These are phyloP conservation scores for Andrena camellia DNA, from an alignment of 2,888 invertebrate genomes.

Conservation along the genomic window DNA sequence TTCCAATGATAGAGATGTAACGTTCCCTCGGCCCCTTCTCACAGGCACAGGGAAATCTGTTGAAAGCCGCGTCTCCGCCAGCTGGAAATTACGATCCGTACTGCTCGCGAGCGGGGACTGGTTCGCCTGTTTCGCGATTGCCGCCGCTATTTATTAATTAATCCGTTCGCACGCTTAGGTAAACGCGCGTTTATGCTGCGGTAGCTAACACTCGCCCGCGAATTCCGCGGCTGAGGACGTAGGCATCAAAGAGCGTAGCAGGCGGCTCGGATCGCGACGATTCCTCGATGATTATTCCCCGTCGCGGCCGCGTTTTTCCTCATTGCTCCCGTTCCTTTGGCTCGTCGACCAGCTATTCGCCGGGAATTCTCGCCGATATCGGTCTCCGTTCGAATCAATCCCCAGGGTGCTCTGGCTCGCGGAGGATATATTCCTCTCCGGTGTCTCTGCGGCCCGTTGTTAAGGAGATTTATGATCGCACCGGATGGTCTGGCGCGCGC, in stretches of 20 bases:
- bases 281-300: conserved; percentile 59
- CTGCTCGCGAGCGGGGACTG: background rate
- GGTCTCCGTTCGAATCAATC: conserved; percentile 48
- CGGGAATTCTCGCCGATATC: conserved; percentile 41
- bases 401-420: conserved; percentile 27
- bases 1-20: conserved; percentile 52
- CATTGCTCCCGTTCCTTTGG: conserved; percentile 28
- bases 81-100: conserved; percentile 38
- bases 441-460: conserved; percentile 42
- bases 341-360: conserved; percentile 13
- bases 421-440: conserved; percentile 35
- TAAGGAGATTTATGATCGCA: conserved; percentile 40
- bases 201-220: background rate
- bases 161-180: background rate
- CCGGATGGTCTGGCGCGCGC: background rate
- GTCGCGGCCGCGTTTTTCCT: conserved; percentile 50
- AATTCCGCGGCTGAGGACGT: background rate
- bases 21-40: conserved; percentile 11
- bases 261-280: conserved; percentile 5
- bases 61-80: conserved; percentile 18
- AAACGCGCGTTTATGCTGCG: no score
- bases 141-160: background rate
- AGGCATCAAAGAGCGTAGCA: conserved; percentile 2
- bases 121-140: background rate
- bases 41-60: conserved; percentile 40